A percentile compares a stretch with the other conserved stretches of the same genome.
Evolutionary conservation across 1,140 invertebrate genomes (phyloP).

Genomic region (Lepidurus arcticus): DNA sequence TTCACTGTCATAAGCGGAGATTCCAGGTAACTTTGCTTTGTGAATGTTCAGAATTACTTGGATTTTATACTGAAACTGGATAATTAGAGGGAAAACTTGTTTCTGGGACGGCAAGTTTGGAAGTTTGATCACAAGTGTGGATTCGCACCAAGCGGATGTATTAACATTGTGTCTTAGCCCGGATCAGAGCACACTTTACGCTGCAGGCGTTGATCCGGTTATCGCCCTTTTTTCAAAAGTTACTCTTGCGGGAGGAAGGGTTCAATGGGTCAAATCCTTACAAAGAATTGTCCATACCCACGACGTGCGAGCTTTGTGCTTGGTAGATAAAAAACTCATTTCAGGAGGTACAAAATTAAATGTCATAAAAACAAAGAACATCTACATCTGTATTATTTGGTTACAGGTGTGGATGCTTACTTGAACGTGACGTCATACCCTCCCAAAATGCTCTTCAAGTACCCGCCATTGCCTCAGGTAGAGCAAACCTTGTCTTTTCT

Average conservation of each 20-base stretch:
- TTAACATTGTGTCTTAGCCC: slow-evolving; percentile 63
- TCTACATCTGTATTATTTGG: background rate
- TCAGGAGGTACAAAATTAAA: slow-evolving; percentile 58
- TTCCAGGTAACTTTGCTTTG: slow-evolving; percentile 49
- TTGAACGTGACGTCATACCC: slow-evolving; percentile 59
- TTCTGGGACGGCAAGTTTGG: slow-evolving; percentile 81
- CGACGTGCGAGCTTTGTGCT: slow-evolving; percentile 67
- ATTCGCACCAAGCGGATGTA: slow-evolving; percentile 73
- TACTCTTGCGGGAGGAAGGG: slow-evolving; percentile 41
- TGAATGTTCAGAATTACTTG: background rate
- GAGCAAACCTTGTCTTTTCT: slow-evolving; percentile 15
- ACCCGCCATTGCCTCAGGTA: slow-evolving; percentile 59
- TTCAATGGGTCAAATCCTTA: slow-evolving; percentile 70
- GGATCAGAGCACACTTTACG: slow-evolving; percentile 63
- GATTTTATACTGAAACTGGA: slow-evolving; percentile 16
- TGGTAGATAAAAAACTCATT: slow-evolving; percentile 56
- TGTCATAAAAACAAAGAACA: background rate
- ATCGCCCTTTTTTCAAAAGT: slow-evolving; percentile 63
- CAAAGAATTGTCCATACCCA: slow-evolving; percentile 70
- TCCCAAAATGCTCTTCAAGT: slow-evolving; percentile 60
- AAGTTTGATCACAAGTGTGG: slow-evolving; percentile 64
- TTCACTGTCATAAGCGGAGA: slow-evolving; percentile 84
- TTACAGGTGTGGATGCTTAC: slow-evolving; percentile 63
- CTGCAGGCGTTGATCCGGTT: slow-evolving; percentile 69
- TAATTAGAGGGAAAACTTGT: slow-evolving; percentile 62